These are phyloP conservation scores for Lathamus discolor DNA, from an alignment of 2,113 vertebrate species.

Conservation along the genomic window DNA sequence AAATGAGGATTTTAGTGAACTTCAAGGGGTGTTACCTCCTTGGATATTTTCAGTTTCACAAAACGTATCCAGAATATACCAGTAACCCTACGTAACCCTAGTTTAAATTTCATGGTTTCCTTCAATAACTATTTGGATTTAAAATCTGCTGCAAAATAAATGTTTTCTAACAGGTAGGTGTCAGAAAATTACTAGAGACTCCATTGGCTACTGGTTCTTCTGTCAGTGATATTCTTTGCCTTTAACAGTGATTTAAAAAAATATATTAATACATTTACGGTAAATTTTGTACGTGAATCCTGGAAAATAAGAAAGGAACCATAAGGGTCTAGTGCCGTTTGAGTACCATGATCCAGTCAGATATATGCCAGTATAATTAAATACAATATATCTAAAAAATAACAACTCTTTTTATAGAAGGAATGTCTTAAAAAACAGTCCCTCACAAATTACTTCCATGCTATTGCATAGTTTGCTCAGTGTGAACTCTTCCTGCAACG, in stretches of 20 bases:
- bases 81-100: neutral
- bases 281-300: neutral
- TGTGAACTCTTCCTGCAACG: neutral
- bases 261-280: neutral
- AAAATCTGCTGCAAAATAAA: neutral
- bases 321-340: neutral
- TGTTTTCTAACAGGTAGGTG: neutral
- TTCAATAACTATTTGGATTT: neutral
- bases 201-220: neutral
- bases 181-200: neutral
- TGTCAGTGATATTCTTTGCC: neutral
- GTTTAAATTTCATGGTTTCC: neutral
- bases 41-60: neutral
- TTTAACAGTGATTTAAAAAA: neutral
- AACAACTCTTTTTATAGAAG: neutral
- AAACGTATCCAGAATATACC: neutral
- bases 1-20: neutral
- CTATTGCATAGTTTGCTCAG: neutral
- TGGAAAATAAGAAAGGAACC: neutral
- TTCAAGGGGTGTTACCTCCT: neutral
- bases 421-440: neutral
- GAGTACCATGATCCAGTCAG: neutral
- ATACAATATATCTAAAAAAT: neutral
- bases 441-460: neutral
- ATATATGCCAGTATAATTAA: neutral